Evolutionary conservation across 2,888 invertebrate genomes (phyloP).

Genomic region (Zaprionus bogoriensis): DNA sequence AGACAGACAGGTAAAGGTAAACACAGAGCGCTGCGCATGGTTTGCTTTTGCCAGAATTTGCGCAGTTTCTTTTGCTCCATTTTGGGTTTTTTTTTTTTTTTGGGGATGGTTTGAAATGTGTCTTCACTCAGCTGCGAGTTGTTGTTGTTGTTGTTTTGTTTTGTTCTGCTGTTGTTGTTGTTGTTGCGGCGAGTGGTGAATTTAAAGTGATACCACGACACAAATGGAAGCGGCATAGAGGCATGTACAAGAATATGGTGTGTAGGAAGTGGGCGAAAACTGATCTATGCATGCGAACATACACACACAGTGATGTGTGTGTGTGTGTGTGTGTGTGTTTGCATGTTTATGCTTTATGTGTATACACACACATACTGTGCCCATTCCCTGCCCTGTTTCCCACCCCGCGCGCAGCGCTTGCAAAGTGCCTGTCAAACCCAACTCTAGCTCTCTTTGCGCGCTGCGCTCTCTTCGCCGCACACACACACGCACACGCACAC

Average conservation of each 20-base stretch:
- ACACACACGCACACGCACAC: not conserved
- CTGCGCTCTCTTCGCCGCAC: not conserved
- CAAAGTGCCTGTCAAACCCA: conserved; percentile 17
- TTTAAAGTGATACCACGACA: not conserved
- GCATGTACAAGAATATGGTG: not conserved
- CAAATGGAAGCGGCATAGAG: not conserved
- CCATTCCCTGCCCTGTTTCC: not conserved
- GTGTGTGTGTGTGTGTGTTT: not conserved
- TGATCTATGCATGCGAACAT: conserved; percentile 4
- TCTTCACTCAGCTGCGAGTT: conserved; percentile 10
- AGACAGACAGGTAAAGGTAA: not conserved
- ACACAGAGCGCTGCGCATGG: conserved; percentile 33
- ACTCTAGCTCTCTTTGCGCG: conserved; percentile 7
- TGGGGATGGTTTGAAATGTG: conserved; percentile 27
- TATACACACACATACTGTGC: not conserved
- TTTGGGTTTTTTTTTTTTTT: too few species aligned
- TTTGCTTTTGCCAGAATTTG: conserved; percentile 25
- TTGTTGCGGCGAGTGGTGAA: not conserved
- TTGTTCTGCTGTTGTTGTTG: too few species aligned
- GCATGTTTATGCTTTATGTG: not conserved
- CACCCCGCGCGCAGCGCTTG: conserved; percentile 12
- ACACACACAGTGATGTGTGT: not conserved
- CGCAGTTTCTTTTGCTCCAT: conserved; percentile 34
- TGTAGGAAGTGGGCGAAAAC: not conserved
- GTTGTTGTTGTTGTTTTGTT: too few species aligned